Conservation (phyloP, 2,113 vertebrate species). For the Serinus canaria region DNA sequence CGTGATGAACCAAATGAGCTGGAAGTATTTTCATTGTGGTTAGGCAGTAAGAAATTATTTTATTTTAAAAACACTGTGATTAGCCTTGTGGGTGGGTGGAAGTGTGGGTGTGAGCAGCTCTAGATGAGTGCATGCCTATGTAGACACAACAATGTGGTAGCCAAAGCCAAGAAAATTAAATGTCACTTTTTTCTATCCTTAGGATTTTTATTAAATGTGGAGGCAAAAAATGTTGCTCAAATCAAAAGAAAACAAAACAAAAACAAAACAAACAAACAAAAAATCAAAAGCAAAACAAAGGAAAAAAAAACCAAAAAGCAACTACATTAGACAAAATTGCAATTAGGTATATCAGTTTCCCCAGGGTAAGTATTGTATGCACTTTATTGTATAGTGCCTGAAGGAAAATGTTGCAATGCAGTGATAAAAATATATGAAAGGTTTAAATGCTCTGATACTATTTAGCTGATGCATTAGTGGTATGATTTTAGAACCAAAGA, state of each 20-base stretch:
- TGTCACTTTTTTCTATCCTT: neutral
- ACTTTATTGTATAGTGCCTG: neutral
- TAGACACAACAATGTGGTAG: slow-evolving; percentile 15
- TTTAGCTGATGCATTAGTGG: neutral
- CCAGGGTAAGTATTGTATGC: rapidly evolving
- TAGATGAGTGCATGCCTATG: neutral
- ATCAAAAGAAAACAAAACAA: neutral
- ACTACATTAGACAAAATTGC: neutral
- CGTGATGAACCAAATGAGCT: neutral
- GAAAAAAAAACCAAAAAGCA: neutral
- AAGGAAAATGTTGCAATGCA: neutral
- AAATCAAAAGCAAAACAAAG: neutral
- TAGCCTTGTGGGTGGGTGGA: neutral
- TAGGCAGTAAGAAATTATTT: neutral
- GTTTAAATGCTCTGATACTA: neutral
- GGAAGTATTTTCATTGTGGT: neutral
- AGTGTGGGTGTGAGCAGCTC: neutral
- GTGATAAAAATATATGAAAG: neutral
- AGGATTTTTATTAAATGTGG: neutral
- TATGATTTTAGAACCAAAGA: neutral
- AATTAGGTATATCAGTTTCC: neutral
- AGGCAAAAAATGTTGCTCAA: neutral
- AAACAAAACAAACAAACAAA: neutral
- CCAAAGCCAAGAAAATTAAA: slow-evolving; percentile 16
- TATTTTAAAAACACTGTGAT: neutral